Base-by-base conservation (phyloP, 1,140 invertebrate genomes). In the Megathymus violae region DNA sequence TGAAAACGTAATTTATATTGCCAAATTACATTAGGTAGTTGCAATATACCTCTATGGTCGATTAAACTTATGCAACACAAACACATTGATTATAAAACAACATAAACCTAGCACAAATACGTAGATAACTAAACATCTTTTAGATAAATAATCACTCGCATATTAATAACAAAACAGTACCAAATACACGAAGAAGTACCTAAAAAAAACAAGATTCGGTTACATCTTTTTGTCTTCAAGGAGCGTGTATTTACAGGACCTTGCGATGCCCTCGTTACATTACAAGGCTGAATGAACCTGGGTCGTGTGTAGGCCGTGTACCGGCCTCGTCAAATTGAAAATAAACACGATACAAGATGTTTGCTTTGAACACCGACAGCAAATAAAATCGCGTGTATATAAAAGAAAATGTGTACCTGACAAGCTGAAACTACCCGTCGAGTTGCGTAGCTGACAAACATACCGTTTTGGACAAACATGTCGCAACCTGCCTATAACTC, bases 321-420 rank as follows among this genome's bases (percentile, higher is more conserved):
- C n/a, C n/a, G n/a, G n/a, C n/a, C n/a, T n/a, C 13, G 22, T 48
- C 22, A 13, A 22, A 47, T 47, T 27, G 19, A 47, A 27, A 47
- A 47, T 47, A 27, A 47, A 47, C 25, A 47, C 25, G 5, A 46
- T 17, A 48, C 46, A 48, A 22, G 9, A 48, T 48, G 27, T 48
- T 48, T 27, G 44, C 44, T 27, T 11, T 47, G 19, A 22, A 19
- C 44, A 31, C 27, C 27, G 27, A 31, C 9, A 9, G 9, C 27
- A 31, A 31, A 31, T 31, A 31, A 31, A 31, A 31, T 1, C 9
- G n/a, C 4, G 27, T 9, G 27, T 4, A 9, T 7, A 31, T 31
- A 22, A 31, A 31, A 31, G 27, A 31, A 31, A 31, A 31, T 31
- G 27, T 31, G 22, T 31, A 31, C 27, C 4, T 1, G 9, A 31